Conservation (phyloP, 1,140 invertebrate species). For the Phortica variegata region DNA sequence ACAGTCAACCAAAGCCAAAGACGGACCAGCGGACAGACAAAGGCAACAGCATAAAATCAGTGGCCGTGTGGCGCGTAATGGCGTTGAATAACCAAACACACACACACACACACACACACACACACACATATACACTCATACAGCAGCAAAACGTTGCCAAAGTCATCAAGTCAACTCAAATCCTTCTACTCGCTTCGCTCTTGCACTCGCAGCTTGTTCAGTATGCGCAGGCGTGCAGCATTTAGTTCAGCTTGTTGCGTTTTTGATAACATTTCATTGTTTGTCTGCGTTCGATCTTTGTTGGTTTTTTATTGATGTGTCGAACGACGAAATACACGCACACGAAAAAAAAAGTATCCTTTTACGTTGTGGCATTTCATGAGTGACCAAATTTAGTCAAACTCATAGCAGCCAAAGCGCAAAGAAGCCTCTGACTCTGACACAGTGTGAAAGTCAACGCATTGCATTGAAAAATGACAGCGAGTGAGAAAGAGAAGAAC, state of each 20-base stretch:
- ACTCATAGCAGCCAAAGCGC: too few relatives aligned
- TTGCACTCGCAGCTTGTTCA: slow-evolving; percentile 26
- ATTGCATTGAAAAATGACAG: too few relatives aligned
- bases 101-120: too few relatives aligned
- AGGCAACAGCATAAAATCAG: slow-evolving; percentile 8
- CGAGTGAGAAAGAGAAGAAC: too few relatives aligned
- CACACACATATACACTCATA: too few relatives aligned
- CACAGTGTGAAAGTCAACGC: too few relatives aligned
- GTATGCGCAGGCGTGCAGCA: slow-evolving; percentile 53
- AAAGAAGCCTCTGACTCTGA: too few relatives aligned
- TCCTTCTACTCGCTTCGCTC: too few relatives aligned
- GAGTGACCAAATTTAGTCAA: slow-evolving; percentile 52
- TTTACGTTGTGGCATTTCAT: slow-evolving; percentile 49
- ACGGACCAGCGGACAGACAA: slow-evolving; percentile 10
- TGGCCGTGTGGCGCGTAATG: neutral
- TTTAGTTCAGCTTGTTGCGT: slow-evolving; percentile 51
- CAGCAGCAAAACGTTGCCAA: too few relatives aligned
- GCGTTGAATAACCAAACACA: too few relatives aligned
- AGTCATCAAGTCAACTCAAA: too few relatives aligned
- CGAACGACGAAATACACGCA: neutral
- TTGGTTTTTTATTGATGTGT: slow-evolving; percentile 2
- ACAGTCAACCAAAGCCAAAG: too few relatives aligned
- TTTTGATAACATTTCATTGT: slow-evolving; percentile 54
- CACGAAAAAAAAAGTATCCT: slow-evolving; percentile 44
- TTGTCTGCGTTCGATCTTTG: slow-evolving; percentile 14